Evolutionary conservation across 2,888 invertebrate species (phyloP).

Genomic region (Eurytoma californica): DNA sequence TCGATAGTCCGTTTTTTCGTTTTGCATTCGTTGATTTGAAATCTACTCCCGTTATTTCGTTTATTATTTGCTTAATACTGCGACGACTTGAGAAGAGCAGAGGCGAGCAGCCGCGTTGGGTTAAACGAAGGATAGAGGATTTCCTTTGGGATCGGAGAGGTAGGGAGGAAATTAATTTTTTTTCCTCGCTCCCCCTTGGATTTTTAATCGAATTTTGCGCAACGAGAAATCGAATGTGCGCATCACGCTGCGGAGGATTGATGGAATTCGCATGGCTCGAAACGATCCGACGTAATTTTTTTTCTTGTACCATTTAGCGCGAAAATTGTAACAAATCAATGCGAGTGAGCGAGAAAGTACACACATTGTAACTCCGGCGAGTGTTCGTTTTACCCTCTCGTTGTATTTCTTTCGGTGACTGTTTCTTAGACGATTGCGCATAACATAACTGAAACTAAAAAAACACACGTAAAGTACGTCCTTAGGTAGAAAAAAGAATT

Average conservation of each 20-base stretch:
- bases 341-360: conserved; percentile 16
- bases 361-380: conserved; percentile 23
- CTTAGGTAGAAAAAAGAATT: conserved; percentile 26
- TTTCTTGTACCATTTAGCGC: neutral
- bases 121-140: neutral
- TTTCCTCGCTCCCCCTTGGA: too few species aligned
- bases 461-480: conserved; percentile 14
- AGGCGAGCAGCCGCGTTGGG: neutral
- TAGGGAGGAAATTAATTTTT: too few species aligned
- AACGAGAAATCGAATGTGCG: neutral
- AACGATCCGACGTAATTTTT: neutral
- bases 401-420: conserved; percentile 34
- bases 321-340: neutral
- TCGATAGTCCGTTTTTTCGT: conserved; percentile 46
- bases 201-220: too few species aligned
- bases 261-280: conserved; percentile 42
- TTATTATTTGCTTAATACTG: conserved; percentile 1
- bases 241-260: conserved; percentile 2
- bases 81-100: neutral
- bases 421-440: conserved; percentile 20
- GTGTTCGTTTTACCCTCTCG: conserved; percentile 6
- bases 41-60: neutral
- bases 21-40: neutral
- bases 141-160: neutral
- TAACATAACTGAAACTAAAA: conserved; percentile 10